Base-by-base conservation (phyloP, 2,888 invertebrate genomes). In the Heliconius aoede region DNA sequence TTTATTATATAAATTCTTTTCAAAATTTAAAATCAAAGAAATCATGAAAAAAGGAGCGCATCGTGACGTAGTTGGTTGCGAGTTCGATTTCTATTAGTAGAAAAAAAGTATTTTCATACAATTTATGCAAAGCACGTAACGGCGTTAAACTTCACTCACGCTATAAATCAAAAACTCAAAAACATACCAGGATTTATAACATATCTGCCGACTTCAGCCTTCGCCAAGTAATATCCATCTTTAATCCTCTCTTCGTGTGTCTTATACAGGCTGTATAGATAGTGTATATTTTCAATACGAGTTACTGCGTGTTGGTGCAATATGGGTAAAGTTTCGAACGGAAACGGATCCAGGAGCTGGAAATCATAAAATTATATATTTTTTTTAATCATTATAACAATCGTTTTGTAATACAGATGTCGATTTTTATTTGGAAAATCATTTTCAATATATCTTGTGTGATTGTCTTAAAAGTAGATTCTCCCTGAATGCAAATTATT, bases 271-370 rank as follows among this genome's bases (percentile, higher is more conserved):
- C 95, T 95, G 84, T 96, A 96, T 1, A 95, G 88, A 80, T 97
- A 95, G 86, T 96, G 96, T 15, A 97, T 87, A 65, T 97, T 97
- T 58, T 97, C 97, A 87, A 97, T 95, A 76, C 98, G 93, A 1
- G 96, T 95, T 0, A 97, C 96, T 0, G 97, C 96, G 68, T 97
- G 96, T n/a, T 94, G 89, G 78, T 92, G 90, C 18, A 98, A 84
- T 21, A 96, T 90, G 0, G 96, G 95, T 76, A 97, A 90, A 80
- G 95, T 96, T 90, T 98, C 98, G 96, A 97, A 98, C 0, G 98
- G 97, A 77, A 98, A 95, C 74, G 95, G 95, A 90, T 98, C 97
- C 21, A 98, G 88, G 82, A 94, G 92, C 97, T 97, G 36, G 18
- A 36, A 58, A 36, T 36, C 36, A 3, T 11, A 36, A 51, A 51